These are phyloP conservation scores for Balanococcus diminutus DNA, from an alignment of 2,888 invertebrate genomes.

Conservation along the genomic window DNA sequence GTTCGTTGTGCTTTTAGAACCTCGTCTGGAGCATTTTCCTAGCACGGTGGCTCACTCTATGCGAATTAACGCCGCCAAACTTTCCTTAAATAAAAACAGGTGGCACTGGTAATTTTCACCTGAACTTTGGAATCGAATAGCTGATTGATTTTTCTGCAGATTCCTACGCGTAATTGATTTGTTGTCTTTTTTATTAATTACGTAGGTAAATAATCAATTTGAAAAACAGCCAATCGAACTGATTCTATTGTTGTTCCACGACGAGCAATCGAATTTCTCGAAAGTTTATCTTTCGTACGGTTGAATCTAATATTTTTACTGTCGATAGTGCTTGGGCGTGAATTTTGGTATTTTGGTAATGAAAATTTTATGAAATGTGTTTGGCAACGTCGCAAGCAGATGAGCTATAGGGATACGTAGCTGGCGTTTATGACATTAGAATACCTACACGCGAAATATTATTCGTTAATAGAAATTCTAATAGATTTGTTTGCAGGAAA, in stretches of 20 bases:
- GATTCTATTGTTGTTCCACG: not conserved
- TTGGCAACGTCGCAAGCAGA: constrained; percentile 12
- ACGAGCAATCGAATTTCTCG: not conserved
- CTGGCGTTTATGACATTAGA: not conserved
- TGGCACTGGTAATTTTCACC: not conserved
- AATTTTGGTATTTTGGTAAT: not conserved
- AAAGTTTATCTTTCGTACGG: not conserved
- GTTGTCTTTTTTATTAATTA: not conserved
- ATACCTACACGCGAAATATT: not conserved
- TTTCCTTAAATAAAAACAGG: not conserved
- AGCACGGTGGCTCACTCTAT: not conserved
- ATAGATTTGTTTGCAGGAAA: not conserved
- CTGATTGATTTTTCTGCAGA: constrained; percentile 6
- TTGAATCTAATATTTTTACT: not conserved
- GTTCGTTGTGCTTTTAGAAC: not conserved
- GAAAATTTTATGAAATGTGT: not conserved
- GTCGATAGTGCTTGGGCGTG: not conserved
- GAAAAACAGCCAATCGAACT: not conserved
- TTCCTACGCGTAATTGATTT: not conserved
- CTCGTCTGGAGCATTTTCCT: not conserved
- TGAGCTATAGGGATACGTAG: not conserved
- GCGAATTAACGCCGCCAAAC: not conserved
- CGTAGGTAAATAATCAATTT: not conserved
- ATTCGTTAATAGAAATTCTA: not conserved
- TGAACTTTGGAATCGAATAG: not conserved